Evolutionary conservation across 2,888 invertebrate genomes (phyloP), one percentile per base, ranked within the genome.

Genomic region (Psococerastis gibbosa): DNA sequence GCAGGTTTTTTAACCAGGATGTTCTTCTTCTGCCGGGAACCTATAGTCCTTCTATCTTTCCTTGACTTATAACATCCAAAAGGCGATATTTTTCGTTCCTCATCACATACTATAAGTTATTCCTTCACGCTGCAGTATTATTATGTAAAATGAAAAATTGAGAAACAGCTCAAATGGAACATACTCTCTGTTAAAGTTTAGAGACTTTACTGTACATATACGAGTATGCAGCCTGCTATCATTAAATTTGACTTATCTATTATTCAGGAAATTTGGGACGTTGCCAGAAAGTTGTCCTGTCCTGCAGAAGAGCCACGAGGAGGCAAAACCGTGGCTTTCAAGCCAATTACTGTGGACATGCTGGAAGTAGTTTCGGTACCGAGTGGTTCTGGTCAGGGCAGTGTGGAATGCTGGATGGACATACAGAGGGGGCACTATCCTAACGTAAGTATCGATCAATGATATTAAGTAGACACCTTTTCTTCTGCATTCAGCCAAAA

Each of bases 331-430:
- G 56, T 57, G 4, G 52, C 53, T 48, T 64, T 74, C 51, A 70
- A 70, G 51, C 77, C 77, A 0, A 74, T 78, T 52, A 71, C 74
- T 56, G 77, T 63, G 9, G 75, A 76, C 49, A 76, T 76, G 75
- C 58, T 77, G 18, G 75, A 76, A 52, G 72, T 76, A 0, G 68
- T 77, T 2, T 71, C 73, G 1, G 75, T 78, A 0, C 70, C 74
- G 17, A 54, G 59, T 18, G 51, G 51, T 2, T 73, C 75, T 1
- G 66, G 70, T 0, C 70, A 67, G 11, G 73, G 75, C 3, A 70
- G 72, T 1, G 69, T 79, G 1, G 74, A 78, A 52, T 78, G 77
- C 59, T 80, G 78, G 78, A 79, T 80, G 78, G 78, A 79, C 50
- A 76, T 79, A 47, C 75, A 75, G 52, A 67, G 67, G 50, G 79